These are phyloP conservation scores for Rallus limicola DNA, from an alignment of 2,113 vertebrate genomes.

Conservation along the genomic window DNA sequence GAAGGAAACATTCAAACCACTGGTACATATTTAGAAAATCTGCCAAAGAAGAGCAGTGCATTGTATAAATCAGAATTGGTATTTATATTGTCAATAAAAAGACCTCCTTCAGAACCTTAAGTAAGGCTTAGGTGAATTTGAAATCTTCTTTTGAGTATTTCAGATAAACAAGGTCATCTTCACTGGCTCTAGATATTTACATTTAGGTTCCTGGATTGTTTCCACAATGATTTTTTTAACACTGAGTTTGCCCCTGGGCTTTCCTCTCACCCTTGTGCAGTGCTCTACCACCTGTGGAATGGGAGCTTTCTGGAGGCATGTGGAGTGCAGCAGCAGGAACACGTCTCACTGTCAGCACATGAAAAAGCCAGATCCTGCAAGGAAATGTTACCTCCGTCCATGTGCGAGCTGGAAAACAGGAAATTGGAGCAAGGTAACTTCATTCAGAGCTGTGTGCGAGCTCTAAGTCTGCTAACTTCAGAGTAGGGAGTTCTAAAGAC, in stretches of 20 bases:
- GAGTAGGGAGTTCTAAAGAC: neutral
- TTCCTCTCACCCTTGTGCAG: slow-evolving; percentile 59
- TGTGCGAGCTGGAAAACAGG: slow-evolving; percentile 89
- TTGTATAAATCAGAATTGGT: neutral
- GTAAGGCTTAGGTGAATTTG: neutral
- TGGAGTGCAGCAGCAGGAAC: slow-evolving; percentile 84
- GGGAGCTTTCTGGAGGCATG: slow-evolving; percentile 88
- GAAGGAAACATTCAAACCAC: neutral
- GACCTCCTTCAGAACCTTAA: neutral
- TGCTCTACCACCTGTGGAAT: slow-evolving; percentile 92
- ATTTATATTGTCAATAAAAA: neutral
- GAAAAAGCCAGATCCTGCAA: slow-evolving; percentile 87
- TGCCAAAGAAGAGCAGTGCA: neutral
- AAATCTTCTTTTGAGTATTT: neutral
- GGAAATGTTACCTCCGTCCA: slow-evolving; percentile 88
- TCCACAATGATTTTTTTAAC: neutral
- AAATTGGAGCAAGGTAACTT: slow-evolving; percentile 90
- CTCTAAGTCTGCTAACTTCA: neutral
- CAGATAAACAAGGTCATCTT: neutral
- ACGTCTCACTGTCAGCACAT: slow-evolving; percentile 78
- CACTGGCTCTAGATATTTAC: neutral
- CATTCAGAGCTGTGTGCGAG: neutral
- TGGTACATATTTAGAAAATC: neutral
- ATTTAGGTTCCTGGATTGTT: neutral
- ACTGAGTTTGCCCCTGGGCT: neutral